phyloP scores from a whole-genome alignment of 2,113 vertebrate species.

The Dipodomys merriami region DNA sequence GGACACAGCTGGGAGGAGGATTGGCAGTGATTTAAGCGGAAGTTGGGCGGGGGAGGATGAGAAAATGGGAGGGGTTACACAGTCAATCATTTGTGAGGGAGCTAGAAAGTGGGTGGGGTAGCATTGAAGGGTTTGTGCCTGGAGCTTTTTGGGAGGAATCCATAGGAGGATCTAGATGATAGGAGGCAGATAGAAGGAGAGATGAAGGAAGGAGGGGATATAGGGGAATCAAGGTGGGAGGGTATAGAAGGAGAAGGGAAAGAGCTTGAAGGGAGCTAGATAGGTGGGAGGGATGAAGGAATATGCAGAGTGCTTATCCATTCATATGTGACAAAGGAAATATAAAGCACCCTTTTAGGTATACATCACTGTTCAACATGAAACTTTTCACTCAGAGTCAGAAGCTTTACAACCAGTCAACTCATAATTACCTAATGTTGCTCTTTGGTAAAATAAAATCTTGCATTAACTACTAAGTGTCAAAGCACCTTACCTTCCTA shows the following conservation, averaged over 20 bases:
- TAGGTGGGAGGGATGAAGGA: no score
- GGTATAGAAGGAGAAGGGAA: not conserved
- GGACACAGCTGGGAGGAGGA: not conserved
- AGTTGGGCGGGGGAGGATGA: not conserved
- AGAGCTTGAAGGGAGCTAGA: not conserved
- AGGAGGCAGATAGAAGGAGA: not conserved
- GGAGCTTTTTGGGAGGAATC: not conserved
- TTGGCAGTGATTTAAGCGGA: not conserved
- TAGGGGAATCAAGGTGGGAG: not conserved
- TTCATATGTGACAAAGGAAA: not conserved
- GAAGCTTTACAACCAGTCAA: not conserved
- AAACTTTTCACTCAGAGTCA: slow-evolving; percentile 1
- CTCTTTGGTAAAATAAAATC: slow-evolving; percentile 8
- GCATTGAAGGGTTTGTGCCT: not conserved
- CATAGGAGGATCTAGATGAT: not conserved
- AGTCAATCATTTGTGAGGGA: not conserved
- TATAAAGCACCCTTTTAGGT: not conserved
- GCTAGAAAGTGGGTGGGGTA: not conserved
- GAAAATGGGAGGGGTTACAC: not conserved
- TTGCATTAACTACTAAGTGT: not conserved
- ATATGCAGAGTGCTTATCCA: not conserved
- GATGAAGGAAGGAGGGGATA: not conserved
- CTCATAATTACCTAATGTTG: slow-evolving; percentile 1
- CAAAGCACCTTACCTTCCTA: not conserved
- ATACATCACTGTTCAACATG: not conserved